Evolutionary conservation across 2,888 invertebrate species (phyloP), one percentile per base, ranked within the genome.

Genomic region (Aelia acuminata): DNA sequence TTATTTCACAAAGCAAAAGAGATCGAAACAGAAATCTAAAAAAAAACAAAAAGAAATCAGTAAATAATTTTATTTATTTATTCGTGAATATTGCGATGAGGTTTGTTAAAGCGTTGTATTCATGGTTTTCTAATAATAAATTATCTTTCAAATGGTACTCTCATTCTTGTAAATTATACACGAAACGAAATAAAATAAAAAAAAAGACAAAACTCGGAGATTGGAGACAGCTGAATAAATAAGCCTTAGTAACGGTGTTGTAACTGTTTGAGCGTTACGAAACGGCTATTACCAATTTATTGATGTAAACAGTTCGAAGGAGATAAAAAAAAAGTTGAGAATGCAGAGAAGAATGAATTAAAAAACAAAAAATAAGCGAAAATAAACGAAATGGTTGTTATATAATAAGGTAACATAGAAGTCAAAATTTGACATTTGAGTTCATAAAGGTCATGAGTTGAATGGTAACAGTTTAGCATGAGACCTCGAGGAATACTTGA

Each of bases 231-330:
- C 18, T 31, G 35, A 18, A 70, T 70, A 70, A 70, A 70, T 35
- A 35, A 35, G 63, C 63, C 5, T 70, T 35, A 35, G 63, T 70
- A 20, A 70, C 63, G 63, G 63, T 31, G 20, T 31, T 10, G 39
- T 80, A 80, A 80, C 43, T 80, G 80, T 80, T 80, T 22, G 39
- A n/a, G 15, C 26, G 43, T 80, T 80, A 47, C n/a, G 80, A 80
- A 39, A 80, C 8, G 80, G n/a, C 22, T n/a, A n/a, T 47, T 80
- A 80, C 43, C 80, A 80, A 80, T 47, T 80, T 80, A 80, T 80
- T 80, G 39, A 80, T 80, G 43, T 80, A 70, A 70, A 70, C 63
- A 70, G 31, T 70, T 35, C 18, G 35, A 70, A 18, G 35, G 35
- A 35, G 18, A 31, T 18, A 35, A 63, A n/a, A n/a, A n/a, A n/a